phyloP scores from a whole-genome alignment of 1,140 invertebrate genomes.

The Delia radicum region DNA sequence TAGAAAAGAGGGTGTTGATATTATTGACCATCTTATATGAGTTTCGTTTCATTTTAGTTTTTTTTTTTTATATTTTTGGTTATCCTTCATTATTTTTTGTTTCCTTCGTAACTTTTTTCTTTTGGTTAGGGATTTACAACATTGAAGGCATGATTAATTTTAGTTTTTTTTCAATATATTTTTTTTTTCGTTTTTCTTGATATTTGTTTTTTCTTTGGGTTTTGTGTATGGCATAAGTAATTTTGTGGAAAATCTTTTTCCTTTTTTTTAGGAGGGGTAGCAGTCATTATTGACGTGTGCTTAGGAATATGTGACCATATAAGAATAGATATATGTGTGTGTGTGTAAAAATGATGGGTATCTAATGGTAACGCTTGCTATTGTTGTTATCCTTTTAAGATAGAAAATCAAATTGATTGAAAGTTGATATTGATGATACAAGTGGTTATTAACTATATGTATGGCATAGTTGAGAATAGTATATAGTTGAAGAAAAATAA shows the following conservation, averaged over 20 bases:
- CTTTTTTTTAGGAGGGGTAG: neutral
- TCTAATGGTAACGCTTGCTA: neutral
- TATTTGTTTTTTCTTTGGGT: neutral
- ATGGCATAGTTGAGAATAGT: no score
- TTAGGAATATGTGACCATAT: no score
- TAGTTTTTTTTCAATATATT: neutral
- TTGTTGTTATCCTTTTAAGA: neutral
- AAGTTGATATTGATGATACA: neutral
- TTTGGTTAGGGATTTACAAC: no score
- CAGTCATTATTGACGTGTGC: no score
- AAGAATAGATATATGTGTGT: no score
- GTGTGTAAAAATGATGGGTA: no score
- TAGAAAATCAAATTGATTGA: neutral
- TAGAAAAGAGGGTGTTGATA: neutral
- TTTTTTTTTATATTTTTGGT: neutral
- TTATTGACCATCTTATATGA: neutral
- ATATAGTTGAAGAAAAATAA: no score
- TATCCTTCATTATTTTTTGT: neutral
- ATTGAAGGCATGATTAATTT: neutral
- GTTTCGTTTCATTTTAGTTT: neutral
- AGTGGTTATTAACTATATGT: neutral
- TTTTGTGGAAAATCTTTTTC: neutral
- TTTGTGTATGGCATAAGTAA: neutral
- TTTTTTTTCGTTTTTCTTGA: neutral
- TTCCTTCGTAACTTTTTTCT: neutral